Evolutionary conservation across 2,113 vertebrate species (phyloP).

Genomic region (Eidolon helvum): DNA sequence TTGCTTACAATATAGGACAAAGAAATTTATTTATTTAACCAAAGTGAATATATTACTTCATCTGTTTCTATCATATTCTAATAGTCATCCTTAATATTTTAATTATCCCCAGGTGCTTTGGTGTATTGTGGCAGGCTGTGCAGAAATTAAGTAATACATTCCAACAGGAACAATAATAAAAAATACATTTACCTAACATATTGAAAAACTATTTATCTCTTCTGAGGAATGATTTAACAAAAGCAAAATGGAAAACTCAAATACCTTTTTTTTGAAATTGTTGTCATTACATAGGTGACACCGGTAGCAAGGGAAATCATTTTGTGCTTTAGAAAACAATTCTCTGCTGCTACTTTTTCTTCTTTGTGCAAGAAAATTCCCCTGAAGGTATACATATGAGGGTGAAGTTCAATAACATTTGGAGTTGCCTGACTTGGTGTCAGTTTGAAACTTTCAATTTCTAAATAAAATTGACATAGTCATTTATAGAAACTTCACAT

Average conservation of each 20-base stretch:
- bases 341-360: constrained; percentile 48
- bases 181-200: constrained; percentile 35
- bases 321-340: constrained; percentile 53
- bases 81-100: constrained; percentile 18
- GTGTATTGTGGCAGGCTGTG: background rate
- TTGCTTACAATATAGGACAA: background rate
- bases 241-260: constrained; percentile 64
- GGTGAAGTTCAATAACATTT: constrained; percentile 21
- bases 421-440: constrained; percentile 40
- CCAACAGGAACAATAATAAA: background rate
- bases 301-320: constrained; percentile 4
- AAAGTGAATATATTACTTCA: background rate
- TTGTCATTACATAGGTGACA: constrained; percentile 53
- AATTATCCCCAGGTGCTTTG: background rate
- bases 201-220: constrained; percentile 36
- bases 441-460: constrained; percentile 65
- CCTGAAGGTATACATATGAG: constrained; percentile 46
- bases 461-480: constrained; percentile 74
- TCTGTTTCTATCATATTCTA: background rate
- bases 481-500: constrained; percentile 65
- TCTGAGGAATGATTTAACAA: constrained; percentile 49
- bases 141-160: background rate
- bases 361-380: constrained; percentile 42
- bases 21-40: background rate
- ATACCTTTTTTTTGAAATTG: constrained; percentile 49